A percentile compares a stretch with the other conserved stretches of the same genome.
These are phyloP conservation scores for Thecocarcelia acutangulata DNA, from an alignment of 2,888 invertebrate species.

Conservation along the genomic window DNA sequence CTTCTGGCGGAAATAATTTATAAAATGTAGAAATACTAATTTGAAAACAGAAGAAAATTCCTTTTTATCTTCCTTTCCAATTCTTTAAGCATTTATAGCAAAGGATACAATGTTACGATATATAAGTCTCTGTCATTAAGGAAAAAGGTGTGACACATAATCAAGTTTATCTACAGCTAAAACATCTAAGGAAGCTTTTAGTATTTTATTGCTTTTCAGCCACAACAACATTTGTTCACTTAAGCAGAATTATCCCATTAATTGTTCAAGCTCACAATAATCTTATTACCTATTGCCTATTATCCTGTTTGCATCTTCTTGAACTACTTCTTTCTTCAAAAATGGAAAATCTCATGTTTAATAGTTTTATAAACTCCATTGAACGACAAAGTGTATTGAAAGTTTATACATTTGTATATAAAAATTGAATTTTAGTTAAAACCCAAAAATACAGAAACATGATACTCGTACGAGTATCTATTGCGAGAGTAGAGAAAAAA, in stretches of 20 bases:
- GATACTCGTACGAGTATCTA: no score
- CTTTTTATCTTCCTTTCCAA: no score
- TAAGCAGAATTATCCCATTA: slow-evolving; percentile 27
- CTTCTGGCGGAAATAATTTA: no score
- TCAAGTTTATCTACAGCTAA: no score
- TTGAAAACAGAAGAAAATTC: no score
- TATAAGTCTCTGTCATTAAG: no score
- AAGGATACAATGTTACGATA: no score
- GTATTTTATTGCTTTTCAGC: neutral
- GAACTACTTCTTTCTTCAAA: neutral
- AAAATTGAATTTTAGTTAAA: slow-evolving; percentile 42
- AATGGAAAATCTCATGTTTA: slow-evolving; percentile 11
- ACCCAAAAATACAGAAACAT: neutral
- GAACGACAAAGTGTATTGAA: slow-evolving; percentile 39
- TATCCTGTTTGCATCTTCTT: neutral
- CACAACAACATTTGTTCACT: slow-evolving; percentile 37
- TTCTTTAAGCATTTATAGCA: no score
- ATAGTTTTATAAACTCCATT: slow-evolving; percentile 43
- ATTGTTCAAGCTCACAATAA: slow-evolving; percentile 26
- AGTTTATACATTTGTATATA: slow-evolving; percentile 47
- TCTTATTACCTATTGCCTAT: neutral
- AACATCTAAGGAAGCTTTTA: no score
- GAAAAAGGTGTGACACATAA: no score
- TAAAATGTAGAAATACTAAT: no score
- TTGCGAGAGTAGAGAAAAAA: neutral